These are phyloP conservation scores for Drosophila jambulina DNA, from an alignment of 1,140 invertebrate genomes.

Conservation along the genomic window DNA sequence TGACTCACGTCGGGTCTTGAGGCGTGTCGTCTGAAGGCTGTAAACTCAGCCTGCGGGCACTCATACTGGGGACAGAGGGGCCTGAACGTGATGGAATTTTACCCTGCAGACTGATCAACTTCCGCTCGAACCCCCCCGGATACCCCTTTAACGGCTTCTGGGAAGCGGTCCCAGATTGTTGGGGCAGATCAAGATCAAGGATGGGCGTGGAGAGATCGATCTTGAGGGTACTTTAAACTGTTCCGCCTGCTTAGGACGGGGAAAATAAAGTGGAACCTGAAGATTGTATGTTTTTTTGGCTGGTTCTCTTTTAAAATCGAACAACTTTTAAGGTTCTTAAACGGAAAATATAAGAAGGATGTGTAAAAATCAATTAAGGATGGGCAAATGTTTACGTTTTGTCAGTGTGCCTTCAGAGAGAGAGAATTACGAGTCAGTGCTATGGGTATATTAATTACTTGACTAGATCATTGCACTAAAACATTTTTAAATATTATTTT, in stretches of 20 bases:
- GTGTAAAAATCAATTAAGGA: background rate
- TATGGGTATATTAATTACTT: no score
- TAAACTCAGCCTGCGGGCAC: slow-evolving; percentile 25
- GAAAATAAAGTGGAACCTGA: background rate
- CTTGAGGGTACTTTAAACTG: background rate
- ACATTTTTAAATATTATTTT: background rate
- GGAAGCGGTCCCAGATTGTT: slow-evolving; percentile 10
- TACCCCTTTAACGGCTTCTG: slow-evolving; percentile 15
- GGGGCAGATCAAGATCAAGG: slow-evolving; percentile 19
- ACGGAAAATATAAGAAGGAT: background rate
- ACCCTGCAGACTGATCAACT: slow-evolving; percentile 1
- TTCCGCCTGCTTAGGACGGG: background rate
- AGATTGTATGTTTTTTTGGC: background rate
- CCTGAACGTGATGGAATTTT: slow-evolving; percentile 47
- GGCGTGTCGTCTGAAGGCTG: slow-evolving; percentile 62
- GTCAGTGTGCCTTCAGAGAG: no score
- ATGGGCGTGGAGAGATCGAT: slow-evolving; percentile 9
- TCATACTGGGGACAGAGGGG: slow-evolving; percentile 15
- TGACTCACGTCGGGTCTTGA: slow-evolving; percentile 53
- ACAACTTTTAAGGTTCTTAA: no score
- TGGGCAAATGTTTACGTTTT: background rate
- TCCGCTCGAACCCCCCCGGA: slow-evolving; percentile 8
- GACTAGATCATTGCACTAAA: background rate
- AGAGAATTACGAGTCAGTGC: background rate
- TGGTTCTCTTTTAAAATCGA: background rate